These are phyloP conservation scores for Mus minutoides DNA, from an alignment of 2,797 vertebrate genomes.

Conservation along the genomic window DNA sequence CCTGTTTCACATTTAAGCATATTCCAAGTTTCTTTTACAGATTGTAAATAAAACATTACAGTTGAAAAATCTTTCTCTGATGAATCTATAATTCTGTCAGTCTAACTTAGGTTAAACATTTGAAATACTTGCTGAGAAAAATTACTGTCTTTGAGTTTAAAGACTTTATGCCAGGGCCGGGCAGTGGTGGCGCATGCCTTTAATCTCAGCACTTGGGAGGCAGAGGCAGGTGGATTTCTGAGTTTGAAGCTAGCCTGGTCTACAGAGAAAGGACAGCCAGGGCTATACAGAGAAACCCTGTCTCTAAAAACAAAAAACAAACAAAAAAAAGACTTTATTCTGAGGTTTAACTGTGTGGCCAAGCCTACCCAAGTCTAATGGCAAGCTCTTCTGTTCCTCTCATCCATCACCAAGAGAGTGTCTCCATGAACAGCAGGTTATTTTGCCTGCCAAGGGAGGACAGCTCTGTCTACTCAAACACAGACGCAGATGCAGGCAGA, in stretches of 20 bases:
- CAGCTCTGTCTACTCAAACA: slow-evolving; percentile 19
- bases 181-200: no score
- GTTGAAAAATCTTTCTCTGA: slow-evolving; percentile 78
- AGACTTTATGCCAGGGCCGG: slow-evolving; percentile 77
- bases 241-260: no score
- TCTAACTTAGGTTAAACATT: slow-evolving; percentile 76
- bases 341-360: slow-evolving; percentile 66
- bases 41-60: slow-evolving; percentile 71
- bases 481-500: neutral
- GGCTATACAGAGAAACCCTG: no score
- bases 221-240: no score
- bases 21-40: slow-evolving; percentile 25
- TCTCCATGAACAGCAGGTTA: slow-evolving; percentile 62
- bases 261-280: no score
- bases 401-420: slow-evolving; percentile 64
- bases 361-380: slow-evolving; percentile 68
- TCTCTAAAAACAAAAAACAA: no score
- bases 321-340: slow-evolving; percentile 77
- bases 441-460: slow-evolving; percentile 44
- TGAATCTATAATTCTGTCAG: slow-evolving; percentile 80
- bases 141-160: slow-evolving; percentile 86
- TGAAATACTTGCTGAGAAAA: slow-evolving; percentile 85
- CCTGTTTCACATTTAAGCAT: slow-evolving; percentile 46
- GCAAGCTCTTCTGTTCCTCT: slow-evolving; percentile 68
- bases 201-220: no score